Evolutionary conservation across 1,140 invertebrate species (phyloP), one percentile per base, ranked within the genome.

Genomic region (Conus ventricosus): DNA sequence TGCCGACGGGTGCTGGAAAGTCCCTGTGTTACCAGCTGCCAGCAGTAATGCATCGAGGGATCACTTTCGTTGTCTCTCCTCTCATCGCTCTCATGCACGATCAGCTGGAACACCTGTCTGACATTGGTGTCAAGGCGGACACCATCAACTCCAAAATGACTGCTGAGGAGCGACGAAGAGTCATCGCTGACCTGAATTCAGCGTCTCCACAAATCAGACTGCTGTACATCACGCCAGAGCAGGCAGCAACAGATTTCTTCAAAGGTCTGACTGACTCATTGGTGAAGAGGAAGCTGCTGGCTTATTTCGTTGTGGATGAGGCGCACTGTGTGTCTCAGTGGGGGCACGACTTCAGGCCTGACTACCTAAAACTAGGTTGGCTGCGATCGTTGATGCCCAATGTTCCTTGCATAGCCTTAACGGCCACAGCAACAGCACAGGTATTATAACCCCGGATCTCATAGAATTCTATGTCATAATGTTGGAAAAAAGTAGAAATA

Each of bases 291-390:
- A 94, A 95, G 63, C 95, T 96, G 87, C 88, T 97, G 15, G 95
- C 95, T 11, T 97, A 96, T 91, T 96, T 99, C 91, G 97, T 98
- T 60, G 97, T 99, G 20, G 99, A 99, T 96, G 99, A 99, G 96
- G 99, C 98, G 17, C 99, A 99, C 95, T 99, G 99, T 96, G 98
- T 99, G 0, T 99, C 98, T 93, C 97, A 99, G 92, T 99, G 98
- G 98, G 99, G 99, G 1, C 99, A 99, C 95, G 98, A 99, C 95
- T 99, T 99, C 95, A 96, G 99, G 54, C 98, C 98, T 1, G 98
- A 99, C 95, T 99, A 99, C 95, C 96, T 99, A 6, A 98, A 97
- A 95, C 95, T 99, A 5, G 98, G 97, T 13, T 92, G 96, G 25
- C 94, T 99, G 15, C 95, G 97, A 90, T 95, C 96, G 85, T 96